phyloP scores from a whole-genome alignment of 2,888 invertebrate genomes.

The Agrochola lota region DNA sequence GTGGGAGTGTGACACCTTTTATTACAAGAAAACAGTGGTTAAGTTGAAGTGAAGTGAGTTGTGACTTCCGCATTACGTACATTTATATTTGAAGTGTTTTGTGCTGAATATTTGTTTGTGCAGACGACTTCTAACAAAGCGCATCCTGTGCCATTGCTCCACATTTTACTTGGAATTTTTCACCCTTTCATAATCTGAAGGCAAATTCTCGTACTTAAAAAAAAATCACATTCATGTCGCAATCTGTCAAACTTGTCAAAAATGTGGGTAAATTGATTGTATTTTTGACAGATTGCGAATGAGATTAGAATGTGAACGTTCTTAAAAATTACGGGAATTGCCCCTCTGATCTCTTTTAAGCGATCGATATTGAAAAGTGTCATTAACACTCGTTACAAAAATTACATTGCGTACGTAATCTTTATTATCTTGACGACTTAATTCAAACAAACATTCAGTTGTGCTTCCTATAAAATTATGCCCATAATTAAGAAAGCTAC shows the following conservation, averaged over 20 bases:
- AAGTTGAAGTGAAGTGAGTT: slow-evolving; percentile 65
- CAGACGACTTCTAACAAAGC: slow-evolving; percentile 56
- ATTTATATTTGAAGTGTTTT: slow-evolving; percentile 52
- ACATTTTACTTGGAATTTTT: not conserved
- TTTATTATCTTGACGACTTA: not conserved
- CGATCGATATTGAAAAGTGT: not conserved
- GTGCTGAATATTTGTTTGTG: slow-evolving; percentile 32
- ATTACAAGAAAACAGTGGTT: slow-evolving; percentile 60
- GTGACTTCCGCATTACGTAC: slow-evolving; percentile 63
- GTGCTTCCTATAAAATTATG: slow-evolving; percentile 35
- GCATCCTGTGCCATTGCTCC: slow-evolving; percentile 5
- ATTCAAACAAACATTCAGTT: slow-evolving; percentile 32
- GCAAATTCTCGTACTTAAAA: too few relatives aligned
- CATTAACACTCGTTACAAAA: not conserved
- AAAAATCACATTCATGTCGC: too few relatives aligned
- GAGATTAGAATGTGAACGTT: too few relatives aligned
- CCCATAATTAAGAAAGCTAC: slow-evolving; percentile 44
- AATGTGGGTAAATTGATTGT: too few relatives aligned
- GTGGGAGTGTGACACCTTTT: slow-evolving; percentile 58
- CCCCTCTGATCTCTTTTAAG: too few relatives aligned
- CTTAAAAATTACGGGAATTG: too few relatives aligned
- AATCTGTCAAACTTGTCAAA: too few relatives aligned
- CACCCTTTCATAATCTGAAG: too few relatives aligned
- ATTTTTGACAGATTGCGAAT: too few relatives aligned
- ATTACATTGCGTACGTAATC: not conserved